A percentile compares a stretch with the other conserved stretches of the same genome.
phyloP scores from a whole-genome alignment of 2,797 vertebrate genomes.

The Lepilemur septentrionalis region DNA sequence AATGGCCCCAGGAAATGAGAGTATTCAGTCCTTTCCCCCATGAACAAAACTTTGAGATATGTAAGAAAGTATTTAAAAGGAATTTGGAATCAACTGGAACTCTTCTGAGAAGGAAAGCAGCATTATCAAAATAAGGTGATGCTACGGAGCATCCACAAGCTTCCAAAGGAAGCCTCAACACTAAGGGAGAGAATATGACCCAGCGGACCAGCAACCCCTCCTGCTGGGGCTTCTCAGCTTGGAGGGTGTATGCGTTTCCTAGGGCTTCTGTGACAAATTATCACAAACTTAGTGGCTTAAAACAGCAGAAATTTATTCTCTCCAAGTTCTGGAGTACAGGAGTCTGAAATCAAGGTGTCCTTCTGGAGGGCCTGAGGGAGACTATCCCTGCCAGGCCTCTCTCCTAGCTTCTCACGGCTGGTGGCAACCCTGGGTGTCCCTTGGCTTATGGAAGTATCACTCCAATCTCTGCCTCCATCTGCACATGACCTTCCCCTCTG shows the following conservation, averaged over 20 bases:
- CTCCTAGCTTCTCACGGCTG: background rate
- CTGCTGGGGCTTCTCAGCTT: background rate
- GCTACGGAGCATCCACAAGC: background rate
- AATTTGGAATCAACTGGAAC: background rate
- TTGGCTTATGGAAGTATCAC: background rate
- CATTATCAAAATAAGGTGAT: background rate
- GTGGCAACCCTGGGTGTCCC: background rate
- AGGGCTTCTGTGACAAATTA: background rate
- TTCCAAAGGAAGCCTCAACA: accelerated
- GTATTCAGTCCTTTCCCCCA: background rate
- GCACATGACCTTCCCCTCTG: background rate
- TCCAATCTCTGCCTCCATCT: background rate
- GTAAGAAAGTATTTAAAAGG: background rate
- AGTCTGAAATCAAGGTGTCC: background rate
- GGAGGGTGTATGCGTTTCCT: background rate
- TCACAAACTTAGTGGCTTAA: background rate
- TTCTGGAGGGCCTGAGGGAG: background rate
- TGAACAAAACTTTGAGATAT: background rate
- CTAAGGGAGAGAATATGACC: accelerated
- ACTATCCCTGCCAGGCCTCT: background rate
- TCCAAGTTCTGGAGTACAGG: background rate
- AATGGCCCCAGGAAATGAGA: background rate
- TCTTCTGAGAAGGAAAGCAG: background rate
- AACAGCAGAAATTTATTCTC: background rate
- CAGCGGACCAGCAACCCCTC: accelerated